These are phyloP conservation scores for Dryobotodes eremita DNA, from an alignment of 2,888 invertebrate genomes.

Conservation along the genomic window DNA sequence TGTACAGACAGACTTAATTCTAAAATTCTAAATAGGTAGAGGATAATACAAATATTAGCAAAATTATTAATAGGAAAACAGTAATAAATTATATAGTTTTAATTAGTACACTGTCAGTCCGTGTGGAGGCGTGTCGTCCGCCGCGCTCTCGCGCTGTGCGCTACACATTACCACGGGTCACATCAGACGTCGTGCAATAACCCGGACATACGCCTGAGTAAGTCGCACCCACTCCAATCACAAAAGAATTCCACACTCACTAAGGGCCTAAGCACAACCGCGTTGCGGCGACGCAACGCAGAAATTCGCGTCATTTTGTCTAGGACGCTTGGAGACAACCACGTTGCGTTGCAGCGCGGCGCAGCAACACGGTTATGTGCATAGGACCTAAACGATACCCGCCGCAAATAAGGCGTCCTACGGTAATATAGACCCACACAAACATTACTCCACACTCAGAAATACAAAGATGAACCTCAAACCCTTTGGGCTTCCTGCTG, in stretches of 20 bases:
- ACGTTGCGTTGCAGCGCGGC: too few relatives aligned
- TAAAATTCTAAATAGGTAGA: constrained; percentile 4
- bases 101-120: not conserved
- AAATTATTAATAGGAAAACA: not conserved
- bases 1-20: not conserved
- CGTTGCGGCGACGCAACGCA: too few relatives aligned
- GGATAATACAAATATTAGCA: not conserved
- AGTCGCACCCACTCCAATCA: not conserved
- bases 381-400: not conserved
- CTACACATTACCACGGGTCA: too few relatives aligned
- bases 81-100: not conserved
- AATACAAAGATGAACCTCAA: too few relatives aligned
- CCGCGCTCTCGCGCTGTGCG: not conserved
- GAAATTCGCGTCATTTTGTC: too few relatives aligned
- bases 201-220: not conserved
- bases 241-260: not conserved
- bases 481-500: too few relatives aligned
- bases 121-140: not conserved
- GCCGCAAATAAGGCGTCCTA: not conserved
- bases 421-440: not conserved
- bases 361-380: too few relatives aligned
- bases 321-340: too few relatives aligned
- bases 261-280: too few relatives aligned
- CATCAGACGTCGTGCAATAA: not conserved
- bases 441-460: not conserved